A percentile compares a stretch with the other conserved stretches of the same genome.
These are phyloP conservation scores for Holocentrus rufus DNA, from an alignment of 2,797 vertebrate species.

Conservation along the genomic window DNA sequence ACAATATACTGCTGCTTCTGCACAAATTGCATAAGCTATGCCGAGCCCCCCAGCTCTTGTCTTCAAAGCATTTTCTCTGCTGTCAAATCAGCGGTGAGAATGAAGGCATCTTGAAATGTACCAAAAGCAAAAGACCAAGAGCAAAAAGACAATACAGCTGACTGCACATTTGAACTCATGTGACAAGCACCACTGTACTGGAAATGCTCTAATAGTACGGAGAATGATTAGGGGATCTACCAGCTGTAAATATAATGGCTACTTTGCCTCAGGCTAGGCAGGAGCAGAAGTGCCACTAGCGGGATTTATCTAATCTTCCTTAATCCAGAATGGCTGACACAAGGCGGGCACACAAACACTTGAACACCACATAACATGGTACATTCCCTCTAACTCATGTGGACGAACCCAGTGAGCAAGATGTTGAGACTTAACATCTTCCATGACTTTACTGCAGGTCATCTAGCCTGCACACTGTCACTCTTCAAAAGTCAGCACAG, in stretches of 20 bases:
- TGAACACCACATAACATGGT: constrained; percentile 22
- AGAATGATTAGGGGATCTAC: neutral
- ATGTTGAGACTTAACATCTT: constrained; percentile 44
- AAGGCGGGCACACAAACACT: constrained; percentile 56
- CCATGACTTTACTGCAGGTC: constrained; percentile 8
- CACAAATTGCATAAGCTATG: neutral
- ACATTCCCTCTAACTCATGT: constrained; percentile 17
- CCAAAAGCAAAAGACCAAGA: neutral
- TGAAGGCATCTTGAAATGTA: neutral
- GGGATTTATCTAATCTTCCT: constrained; percentile 80
- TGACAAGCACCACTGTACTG: constrained; percentile 1
- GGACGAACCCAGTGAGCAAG: constrained; percentile 16
- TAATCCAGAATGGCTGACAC: constrained; percentile 77
- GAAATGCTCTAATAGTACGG: neutral
- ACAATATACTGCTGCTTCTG: constrained; percentile 14
- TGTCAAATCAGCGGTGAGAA: neutral
- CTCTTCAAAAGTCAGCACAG: constrained; percentile 3
- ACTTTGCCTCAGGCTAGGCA: constrained; percentile 40
- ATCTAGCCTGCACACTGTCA: neutral
- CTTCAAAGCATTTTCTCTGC: neutral
- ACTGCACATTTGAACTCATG: neutral
- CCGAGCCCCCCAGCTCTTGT: too few relatives aligned
- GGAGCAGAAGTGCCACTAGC: constrained; percentile 62
- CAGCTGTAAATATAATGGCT: constrained; percentile 18
- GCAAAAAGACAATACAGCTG: neutral